Evolutionary conservation across 1,140 invertebrate genomes (phyloP), one percentile per base, ranked within the genome.

Genomic region (Matsumurasca onukii): DNA sequence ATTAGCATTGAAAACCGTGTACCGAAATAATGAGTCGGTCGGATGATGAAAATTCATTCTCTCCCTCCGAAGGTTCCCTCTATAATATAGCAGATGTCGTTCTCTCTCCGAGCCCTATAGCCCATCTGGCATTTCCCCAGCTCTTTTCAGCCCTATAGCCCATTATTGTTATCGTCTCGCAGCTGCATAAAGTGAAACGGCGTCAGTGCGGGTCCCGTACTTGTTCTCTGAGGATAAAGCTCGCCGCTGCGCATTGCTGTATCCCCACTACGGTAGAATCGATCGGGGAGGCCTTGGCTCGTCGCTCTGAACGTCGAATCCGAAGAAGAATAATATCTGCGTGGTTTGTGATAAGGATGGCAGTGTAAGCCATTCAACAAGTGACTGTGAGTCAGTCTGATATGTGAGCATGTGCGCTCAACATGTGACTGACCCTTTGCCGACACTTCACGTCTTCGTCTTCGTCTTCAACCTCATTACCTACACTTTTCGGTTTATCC

Each of bases 81-180:
- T 68, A 68, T 68, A 68, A 68, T 68, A 68, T 68, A 68, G 67
- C 67, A 68, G 67, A 68, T 68, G 67, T 68, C 67, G 67, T 62
- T 61, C 64, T 66, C 63, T 66, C 69, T 51, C 31, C 29, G 67
- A 20, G 70, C 70, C 73, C 74, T 75, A 76, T 80, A 82, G 81
- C 80, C 81, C 81, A 81, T 82, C 80, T 82, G 81, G 81, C 81
- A 82, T 82, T 82, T 81, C 79, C 80, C 81, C 81, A 80, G 80
- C 80, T 81, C 81, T 79, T 80, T 79, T 76, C 77, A 69, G 77
- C 81, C 80, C 81, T 82, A 78, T 81, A 82, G 81, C 81, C 81
- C 81, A 81, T 82, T 80, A 80, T 81, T 82, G 81, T 82, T 82
- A 82, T 82, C 80, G 80, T 81, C 81, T 80, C 81, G 80, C 81